These are phyloP conservation scores for Dermatemys mawii DNA, from an alignment of 2,113 vertebrate species.

Conservation along the genomic window DNA sequence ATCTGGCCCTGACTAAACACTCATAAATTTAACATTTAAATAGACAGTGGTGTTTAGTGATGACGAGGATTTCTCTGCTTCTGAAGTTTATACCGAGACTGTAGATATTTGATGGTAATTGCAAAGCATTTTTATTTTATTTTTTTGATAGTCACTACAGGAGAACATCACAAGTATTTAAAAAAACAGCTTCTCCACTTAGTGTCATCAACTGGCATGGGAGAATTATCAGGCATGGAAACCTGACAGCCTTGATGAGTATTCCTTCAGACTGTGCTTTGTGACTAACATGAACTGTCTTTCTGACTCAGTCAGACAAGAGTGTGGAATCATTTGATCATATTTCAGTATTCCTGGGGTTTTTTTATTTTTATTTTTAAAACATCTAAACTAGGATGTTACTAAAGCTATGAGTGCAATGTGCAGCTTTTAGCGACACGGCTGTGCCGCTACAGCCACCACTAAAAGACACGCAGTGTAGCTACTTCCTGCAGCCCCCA, in stretches of 20 bases:
- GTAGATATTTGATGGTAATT: background rate
- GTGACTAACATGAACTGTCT: background rate
- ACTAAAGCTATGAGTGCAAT: no score
- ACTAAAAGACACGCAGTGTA: no score
- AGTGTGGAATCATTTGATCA: background rate
- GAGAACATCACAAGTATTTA: constrained; percentile 10
- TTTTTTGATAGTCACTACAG: background rate
- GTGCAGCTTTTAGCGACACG: no score
- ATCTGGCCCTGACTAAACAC: background rate
- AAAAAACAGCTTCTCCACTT: constrained; percentile 2
- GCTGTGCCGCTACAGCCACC: no score
- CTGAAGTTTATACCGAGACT: background rate
- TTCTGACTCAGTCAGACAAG: constrained; percentile 22
- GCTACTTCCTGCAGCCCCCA: no score
- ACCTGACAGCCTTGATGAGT: constrained; percentile 20
- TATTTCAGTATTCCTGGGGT: background rate
- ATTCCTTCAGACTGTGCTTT: constrained; percentile 21
- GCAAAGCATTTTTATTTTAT: background rate
- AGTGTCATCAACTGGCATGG: constrained; percentile 33
- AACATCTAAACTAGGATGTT: background rate
- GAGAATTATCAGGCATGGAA: constrained; percentile 8
- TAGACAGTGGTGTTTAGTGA: background rate
- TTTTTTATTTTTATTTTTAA: background rate
- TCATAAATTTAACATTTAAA: background rate
- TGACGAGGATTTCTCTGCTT: background rate